Base-by-base conservation (phyloP, 2,113 vertebrate genomes). In the Theristicus caerulescens region DNA sequence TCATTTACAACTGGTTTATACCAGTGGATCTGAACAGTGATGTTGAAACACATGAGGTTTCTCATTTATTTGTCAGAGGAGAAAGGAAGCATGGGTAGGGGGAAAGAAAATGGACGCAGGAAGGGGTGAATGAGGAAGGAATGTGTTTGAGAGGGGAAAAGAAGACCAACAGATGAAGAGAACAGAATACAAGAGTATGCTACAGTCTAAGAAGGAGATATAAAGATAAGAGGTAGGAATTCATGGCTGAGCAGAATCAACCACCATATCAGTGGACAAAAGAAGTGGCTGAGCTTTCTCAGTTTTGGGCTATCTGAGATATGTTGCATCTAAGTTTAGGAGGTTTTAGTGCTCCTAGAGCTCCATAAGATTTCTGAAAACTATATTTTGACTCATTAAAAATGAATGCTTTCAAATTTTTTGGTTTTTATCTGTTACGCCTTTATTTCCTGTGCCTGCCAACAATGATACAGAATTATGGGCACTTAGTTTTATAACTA, bases 241-340 rank as follows among this genome's bases (percentile, higher is more conserved):
- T 82, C 4, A 10, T 77, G 49, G 46, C 36, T 74, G 51, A 49
- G 38, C 62, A 77, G 80, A 77, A 65, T 65, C n/a, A 76, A 26
- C 34, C 31, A 32, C 16, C 0, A 0, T 12, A 0, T 54, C 38
- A 46, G 57, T 32, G 38, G 25, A 25, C 49, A 61, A 38, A 73
- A 81, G n/a, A 82, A 44, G n/a, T 38, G 36, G 16, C 24, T 44
- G 32, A 74, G 13, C 1, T 72, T 90, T 81, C 65, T 74, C 19
- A 10, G 13, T 76, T 64, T 82, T 77, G n/a, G 44, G 46, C 24
- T 69, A 1, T 51, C 34, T 82, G 46, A 84, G 59, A 51, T 78
- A 67, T 4, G 2, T 40, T 91, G 12, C 31, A 10, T 49, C 27
- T 86, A 55, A 70, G 8, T 82, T 91, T 22, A 62, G 40, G 38